A percentile compares a stretch with the other conserved stretches of the same genome.
These are phyloP conservation scores for Drosophila seclusa DNA, from an alignment of 2,888 invertebrate species.

Conservation along the genomic window DNA sequence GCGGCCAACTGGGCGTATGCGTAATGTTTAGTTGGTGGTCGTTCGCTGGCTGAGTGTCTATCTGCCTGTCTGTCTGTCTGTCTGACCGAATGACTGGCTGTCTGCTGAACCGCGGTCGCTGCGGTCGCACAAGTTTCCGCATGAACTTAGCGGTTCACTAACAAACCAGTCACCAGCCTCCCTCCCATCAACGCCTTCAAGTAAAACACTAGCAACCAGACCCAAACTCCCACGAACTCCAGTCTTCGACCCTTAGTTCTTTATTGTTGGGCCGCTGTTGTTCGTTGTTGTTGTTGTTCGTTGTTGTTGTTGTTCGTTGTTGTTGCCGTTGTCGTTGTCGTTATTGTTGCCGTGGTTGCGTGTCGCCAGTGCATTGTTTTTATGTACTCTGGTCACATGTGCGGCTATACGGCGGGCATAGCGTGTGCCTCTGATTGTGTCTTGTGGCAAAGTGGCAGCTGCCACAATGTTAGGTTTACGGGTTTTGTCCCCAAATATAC, in stretches of 20 bases:
- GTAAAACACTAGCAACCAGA: background rate
- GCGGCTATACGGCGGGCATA: conserved; percentile 28
- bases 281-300: conserved; percentile 1
- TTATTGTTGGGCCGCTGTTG: conserved; percentile 26
- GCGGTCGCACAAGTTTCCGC: conserved; percentile 74
- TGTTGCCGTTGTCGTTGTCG: background rate
- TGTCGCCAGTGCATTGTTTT: conserved; percentile 64
- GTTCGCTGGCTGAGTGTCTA: conserved; percentile 14
- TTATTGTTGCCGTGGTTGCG: conserved; percentile 31
- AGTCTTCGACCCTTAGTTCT: conserved; percentile 19
- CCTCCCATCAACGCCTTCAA: background rate
- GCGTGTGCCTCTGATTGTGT: conserved; percentile 41
- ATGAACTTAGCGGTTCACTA: conserved; percentile 61
- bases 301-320: background rate
- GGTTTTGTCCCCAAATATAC: conserved; percentile 17
- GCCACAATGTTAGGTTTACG: conserved; percentile 35
- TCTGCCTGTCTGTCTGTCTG: conserved; percentile 3
- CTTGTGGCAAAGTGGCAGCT: conserved; percentile 49
- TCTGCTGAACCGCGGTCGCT: conserved; percentile 54
- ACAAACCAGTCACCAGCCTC: conserved; percentile 19
- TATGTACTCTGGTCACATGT: conserved; percentile 58
- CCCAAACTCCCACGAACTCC: background rate
- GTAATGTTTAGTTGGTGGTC: conserved; percentile 61
- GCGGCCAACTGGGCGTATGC: conserved; percentile 61
- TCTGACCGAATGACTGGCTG: conserved; percentile 10